Base-by-base conservation (phyloP, 2,113 vertebrate genomes). In the Lota lota region DNA sequence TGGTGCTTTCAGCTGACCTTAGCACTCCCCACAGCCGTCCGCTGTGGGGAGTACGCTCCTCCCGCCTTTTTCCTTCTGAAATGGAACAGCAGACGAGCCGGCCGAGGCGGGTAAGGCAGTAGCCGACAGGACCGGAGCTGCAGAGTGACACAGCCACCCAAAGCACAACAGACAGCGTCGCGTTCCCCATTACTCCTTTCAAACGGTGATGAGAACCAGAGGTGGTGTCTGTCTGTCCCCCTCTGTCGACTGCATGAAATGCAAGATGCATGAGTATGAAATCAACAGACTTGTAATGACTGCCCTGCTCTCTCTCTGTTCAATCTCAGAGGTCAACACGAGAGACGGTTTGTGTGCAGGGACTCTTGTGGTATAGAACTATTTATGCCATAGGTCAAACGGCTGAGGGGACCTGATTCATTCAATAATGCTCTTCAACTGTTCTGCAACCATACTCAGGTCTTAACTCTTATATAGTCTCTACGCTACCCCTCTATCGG, bases 141-240 rank as follows among this genome's bases (percentile, higher is more conserved):
- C 76, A 79, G 74, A 84, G 24, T 22, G 83, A 88, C 84, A 76
- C 67, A 87, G 67, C 80, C 85, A 87, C 87, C 84, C 82, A 70
- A 87, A 84, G 79, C 70, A 84, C 85, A 85, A 78, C 78, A 79
- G 83, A 85, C 78, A 80, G 67, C 54, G 80, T 82, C 80, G 75
- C 81, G 78, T 64, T 81, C 64, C n/a, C 79, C 79, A 79, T 87
- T 83, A 89, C 33, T 1, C 22, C 53, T 59, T 69, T 72, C 54
- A 67, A 72, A 79, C 74, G 64, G 63, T 88, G 84, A 88, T 63
- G 65, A 8, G 72, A 88, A 81, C 61, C 88, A 88, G 85, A 81
- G 40, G 40, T 11, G 40, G 2, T 10, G 40, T 47, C 40, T 14
- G 10, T 47, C 40, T 47, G 40, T 47, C 69, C 79, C 70, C 66